Evolutionary conservation across 2,113 vertebrate genomes (phyloP).

Genomic region (Antechinus flavipes): DNA sequence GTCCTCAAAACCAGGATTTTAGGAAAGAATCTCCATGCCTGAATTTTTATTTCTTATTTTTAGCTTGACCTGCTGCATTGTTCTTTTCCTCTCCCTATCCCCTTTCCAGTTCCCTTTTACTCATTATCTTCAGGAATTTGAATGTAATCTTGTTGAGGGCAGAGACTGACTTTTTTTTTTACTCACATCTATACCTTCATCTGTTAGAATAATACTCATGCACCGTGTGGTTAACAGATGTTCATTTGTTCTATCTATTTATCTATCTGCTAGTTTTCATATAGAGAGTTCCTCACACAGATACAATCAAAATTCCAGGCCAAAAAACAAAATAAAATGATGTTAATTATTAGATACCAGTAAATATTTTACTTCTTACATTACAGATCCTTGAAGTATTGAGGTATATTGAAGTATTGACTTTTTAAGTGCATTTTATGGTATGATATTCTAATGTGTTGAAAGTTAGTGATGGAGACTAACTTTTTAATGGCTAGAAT

Average conservation of each 20-base stretch:
- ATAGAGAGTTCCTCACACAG: not conserved
- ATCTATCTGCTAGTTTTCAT: not conserved
- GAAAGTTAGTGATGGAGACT: slow-evolving; percentile 17
- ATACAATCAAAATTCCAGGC: not conserved
- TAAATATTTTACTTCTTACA: not conserved
- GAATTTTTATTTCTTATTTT: not conserved
- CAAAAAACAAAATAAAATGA: not conserved
- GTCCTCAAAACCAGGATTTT: not conserved
- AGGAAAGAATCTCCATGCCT: not conserved
- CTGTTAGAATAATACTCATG: not conserved
- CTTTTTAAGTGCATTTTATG: slow-evolving; percentile 30
- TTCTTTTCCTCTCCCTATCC: not conserved
- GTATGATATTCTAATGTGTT: slow-evolving; percentile 25
- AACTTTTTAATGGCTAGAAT: slow-evolving; percentile 1
- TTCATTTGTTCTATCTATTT: not conserved
- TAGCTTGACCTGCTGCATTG: not conserved
- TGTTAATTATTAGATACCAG: not conserved
- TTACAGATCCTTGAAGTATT: not conserved
- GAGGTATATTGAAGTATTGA: not conserved
- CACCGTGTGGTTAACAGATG: not conserved
- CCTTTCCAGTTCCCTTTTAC: not conserved
- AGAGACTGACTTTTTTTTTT: not conserved
- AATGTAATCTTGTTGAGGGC: not conserved
- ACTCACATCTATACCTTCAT: not conserved
- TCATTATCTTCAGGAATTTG: not conserved